These are phyloP conservation scores for Phortica okadai DNA, from an alignment of 2,888 invertebrate species.

Conservation along the genomic window DNA sequence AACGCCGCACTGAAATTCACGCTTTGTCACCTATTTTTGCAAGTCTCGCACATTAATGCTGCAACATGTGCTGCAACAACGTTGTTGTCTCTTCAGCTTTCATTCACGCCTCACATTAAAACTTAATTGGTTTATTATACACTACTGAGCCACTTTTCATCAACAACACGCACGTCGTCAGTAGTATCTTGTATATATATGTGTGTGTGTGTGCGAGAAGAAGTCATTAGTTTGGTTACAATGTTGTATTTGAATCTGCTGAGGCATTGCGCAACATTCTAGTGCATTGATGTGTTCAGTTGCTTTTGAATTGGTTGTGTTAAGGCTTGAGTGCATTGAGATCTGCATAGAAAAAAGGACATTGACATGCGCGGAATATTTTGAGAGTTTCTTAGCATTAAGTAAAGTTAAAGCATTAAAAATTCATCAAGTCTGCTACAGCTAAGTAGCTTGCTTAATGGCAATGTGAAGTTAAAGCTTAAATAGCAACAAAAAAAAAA, in stretches of 20 bases:
- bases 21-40: not conserved
- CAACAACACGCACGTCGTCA: not conserved
- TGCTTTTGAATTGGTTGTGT: not conserved
- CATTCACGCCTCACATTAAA: not conserved
- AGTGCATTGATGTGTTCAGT: not conserved
- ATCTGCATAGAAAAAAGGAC: not conserved
- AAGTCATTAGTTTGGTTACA: not conserved
- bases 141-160: constrained; percentile 8
- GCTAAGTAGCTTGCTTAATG: too few species aligned
- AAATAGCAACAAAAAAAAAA: too few species aligned
- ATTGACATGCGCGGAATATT: too few species aligned
- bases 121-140: constrained; percentile 15
- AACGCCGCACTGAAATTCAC: too few species aligned
- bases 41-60: constrained; percentile 7
- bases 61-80: constrained; percentile 3
- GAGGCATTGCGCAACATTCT: not conserved
- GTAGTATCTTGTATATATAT: not conserved
- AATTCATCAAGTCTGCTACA: too few species aligned
- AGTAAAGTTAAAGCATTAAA: too few species aligned
- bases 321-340: not conserved
- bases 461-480: too few species aligned
- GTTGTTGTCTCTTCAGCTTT: not conserved
- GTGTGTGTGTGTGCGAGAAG: not conserved
- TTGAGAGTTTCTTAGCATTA: too few species aligned
- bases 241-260: not conserved